Evolutionary conservation across 2,888 invertebrate species (phyloP).

Genomic region (Sinohyriopsis cumingii): DNA sequence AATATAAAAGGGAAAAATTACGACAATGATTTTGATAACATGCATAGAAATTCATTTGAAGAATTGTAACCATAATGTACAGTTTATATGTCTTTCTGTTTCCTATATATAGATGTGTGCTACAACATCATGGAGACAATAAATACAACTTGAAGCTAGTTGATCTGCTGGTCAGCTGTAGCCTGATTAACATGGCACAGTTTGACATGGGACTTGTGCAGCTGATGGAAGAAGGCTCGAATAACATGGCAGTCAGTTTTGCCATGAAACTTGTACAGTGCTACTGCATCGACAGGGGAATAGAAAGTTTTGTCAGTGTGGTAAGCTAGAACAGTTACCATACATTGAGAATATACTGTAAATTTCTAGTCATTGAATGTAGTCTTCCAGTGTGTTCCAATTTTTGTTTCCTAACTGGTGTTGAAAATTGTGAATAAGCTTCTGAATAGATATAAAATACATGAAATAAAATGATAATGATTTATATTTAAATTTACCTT

Average conservation of each 20-base stretch:
- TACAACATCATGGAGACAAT: constrained; percentile 90
- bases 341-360: no score
- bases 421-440: no score
- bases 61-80: no score
- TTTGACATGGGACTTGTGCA: constrained; percentile 66
- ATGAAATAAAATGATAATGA: background rate
- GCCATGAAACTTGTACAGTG: constrained; percentile 91
- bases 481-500: background rate
- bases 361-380: no score
- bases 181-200: constrained; percentile 84
- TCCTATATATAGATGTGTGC: constrained; percentile 74
- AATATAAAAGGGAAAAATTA: no score
- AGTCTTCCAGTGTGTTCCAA: no score
- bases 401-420: no score
- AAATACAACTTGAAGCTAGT: constrained; percentile 93
- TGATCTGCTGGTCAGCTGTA: constrained; percentile 88
- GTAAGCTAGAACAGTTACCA: constrained; percentile 17
- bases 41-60: no score
- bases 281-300: constrained; percentile 85
- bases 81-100: no score
- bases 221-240: constrained; percentile 87
- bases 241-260: constrained; percentile 86
- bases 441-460: no score
- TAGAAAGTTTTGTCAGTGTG: constrained; percentile 47
- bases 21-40: no score